Evolutionary conservation across 2,113 vertebrate species (phyloP), one percentile per base, ranked within the genome.

Genomic region (Baryphthengus martii): DNA sequence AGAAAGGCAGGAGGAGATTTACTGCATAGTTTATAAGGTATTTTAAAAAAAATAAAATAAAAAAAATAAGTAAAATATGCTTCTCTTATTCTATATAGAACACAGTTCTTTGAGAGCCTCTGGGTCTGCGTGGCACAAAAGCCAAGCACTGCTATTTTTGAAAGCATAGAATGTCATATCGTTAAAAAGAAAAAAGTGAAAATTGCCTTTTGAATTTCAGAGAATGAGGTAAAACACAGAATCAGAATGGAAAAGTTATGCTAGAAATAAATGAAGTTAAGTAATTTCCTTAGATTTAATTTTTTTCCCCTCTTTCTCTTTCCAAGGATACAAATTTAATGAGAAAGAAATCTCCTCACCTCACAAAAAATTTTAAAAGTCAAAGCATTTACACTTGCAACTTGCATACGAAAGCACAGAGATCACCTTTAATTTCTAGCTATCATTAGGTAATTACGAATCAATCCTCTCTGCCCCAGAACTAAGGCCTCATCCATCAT

Each of bases 291-390:
- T 68, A 10, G 7, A 4, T 72, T 93, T 23, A 35, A 12, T 3
- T 31, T 35, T 65, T 55, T 42, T 50, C 35, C 24, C 37, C 18
- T 21, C 42, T 42, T 9, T 73, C 17, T 66, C 15, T 86, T 58
- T 89, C 11, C 13, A 17, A 66, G 11, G n/a, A 11, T 67, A 74
- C 37, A 86, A 72, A 73, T 76, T 42, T 45, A 91, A 84, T 13
- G 49, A 75, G 26, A 47, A 71, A 74, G 6, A 44, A 42, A 70
- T 20, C 15, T 62, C 13, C 11, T 33, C 21, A 20, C 1, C 2
- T 7, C 2, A 2, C 1, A 1, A 3, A 26, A 37, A 33, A 23
- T 7, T 15, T 21, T 2, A 72, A 35, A 76, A 50, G 1, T 33
- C 35, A 63, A 63, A 84, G 7, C 1, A 26, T 86, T 90, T 66